These are phyloP conservation scores for Spongia lamella DNA, from an alignment of 37 sponge, comb jelly and placozoan species.

Conservation along the genomic window DNA sequence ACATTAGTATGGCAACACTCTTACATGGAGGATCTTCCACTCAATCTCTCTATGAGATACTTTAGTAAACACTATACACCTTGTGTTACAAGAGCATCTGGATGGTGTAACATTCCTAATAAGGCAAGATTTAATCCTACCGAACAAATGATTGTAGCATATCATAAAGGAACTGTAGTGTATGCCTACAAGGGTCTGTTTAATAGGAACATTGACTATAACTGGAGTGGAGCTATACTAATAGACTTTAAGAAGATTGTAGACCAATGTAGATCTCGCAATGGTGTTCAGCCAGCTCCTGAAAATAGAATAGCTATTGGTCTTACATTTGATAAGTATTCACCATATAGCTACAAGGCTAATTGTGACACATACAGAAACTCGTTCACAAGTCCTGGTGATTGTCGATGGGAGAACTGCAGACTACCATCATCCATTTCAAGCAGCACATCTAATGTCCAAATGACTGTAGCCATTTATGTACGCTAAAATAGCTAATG, in stretches of 20 bases:
- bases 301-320: neutral
- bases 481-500: too few relatives aligned
- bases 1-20: constrained; percentile 39
- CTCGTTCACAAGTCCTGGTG: neutral
- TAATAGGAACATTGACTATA: constrained; percentile 28
- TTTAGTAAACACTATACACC: constrained; percentile 9
- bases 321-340: constrained; percentile 21
- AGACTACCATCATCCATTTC: too few relatives aligned
- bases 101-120: constrained; percentile 32
- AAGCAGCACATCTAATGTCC: too few relatives aligned
- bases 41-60: constrained; percentile 10
- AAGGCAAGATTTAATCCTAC: constrained; percentile 24
- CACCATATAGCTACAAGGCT: neutral
- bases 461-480: too few relatives aligned
- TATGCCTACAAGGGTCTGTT: constrained; percentile 33
- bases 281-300: constrained; percentile 7
- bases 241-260: constrained; percentile 23
- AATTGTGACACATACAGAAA: constrained; percentile 7
- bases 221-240: constrained; percentile 27
- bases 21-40: constrained; percentile 25
- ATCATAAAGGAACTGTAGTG: neutral
- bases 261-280: constrained; percentile 5
- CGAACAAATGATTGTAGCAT: constrained; percentile 29
- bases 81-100: constrained; percentile 2
- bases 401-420: too few relatives aligned